Evolutionary conservation across 2,797 vertebrate species (phyloP), one percentile per base, ranked within the genome.

Genomic region (Artibeus lituratus): DNA sequence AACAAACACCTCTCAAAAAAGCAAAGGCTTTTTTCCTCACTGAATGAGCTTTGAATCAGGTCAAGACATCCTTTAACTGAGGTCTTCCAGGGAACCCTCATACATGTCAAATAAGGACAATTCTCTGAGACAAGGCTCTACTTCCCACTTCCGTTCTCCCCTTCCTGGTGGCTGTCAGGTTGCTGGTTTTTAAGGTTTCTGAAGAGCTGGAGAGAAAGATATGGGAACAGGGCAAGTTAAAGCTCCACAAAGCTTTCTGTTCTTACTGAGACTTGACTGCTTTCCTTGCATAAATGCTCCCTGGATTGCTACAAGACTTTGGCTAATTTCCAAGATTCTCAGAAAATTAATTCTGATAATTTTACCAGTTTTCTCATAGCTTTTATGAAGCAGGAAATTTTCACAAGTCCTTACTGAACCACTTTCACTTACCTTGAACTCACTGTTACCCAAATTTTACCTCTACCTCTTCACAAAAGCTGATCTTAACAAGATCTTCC

Each of bases 101-200:
- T 26, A 8, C 35, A 49, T 10, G 22, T 44, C 12, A 29, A 29
- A 39, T 18, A n/a, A 24, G 4, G 44, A 6, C 29, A 21, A 10
- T 35, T 73, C 8, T n/a, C 53, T 55, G 53, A n/a, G 62, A 37
- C 18, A 16, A 4, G 53, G 24, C 7, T 10, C 59, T 73, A 44
- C 10, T 26, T 2, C 16, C 9, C 4, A 7, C 19, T 21, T 35
- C 10, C 5, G 4, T 7, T 5, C 21, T 51, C 14, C 49, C 24
- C 21, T 62, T 37, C 32, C 65, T 24, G 44, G n/a, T 18, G 44
- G 32, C 88, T 24, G 3, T 9, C 44, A 10, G 35, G 14, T 24
- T 39, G 55, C 74, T 39, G 26, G 26, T 53, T 26, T 22, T n/a
- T 19, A 5, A 32, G 35, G 22, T 12, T 24, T 78, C 67, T 81